Conservation (phyloP, 2,113 vertebrate genomes). For the Salvelinus sp. region DNA sequence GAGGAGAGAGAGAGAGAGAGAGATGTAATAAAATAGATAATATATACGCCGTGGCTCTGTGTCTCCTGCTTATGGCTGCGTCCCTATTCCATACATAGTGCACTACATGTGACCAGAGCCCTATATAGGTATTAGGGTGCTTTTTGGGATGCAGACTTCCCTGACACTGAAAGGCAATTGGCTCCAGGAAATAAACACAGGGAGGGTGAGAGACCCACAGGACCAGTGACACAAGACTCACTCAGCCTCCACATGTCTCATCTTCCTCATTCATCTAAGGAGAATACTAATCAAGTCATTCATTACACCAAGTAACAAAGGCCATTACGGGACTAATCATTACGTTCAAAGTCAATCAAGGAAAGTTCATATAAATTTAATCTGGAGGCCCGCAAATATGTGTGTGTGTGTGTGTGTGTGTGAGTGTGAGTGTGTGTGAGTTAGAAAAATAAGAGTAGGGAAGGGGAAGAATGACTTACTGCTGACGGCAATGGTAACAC, state of each 20-base stretch:
- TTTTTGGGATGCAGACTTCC: neutral
- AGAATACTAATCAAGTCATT: conserved; percentile 82
- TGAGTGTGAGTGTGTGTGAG: neutral
- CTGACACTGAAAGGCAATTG: neutral
- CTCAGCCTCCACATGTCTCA: conserved; percentile 28
- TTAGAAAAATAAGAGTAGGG: neutral
- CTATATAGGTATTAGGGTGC: too few relatives aligned
- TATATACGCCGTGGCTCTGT: too few relatives aligned
- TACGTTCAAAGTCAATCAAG: conserved; percentile 80
- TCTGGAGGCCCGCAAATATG: conserved; percentile 69
- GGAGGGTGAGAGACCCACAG: neutral
- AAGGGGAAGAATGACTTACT: too few relatives aligned
- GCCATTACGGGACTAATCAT: conserved; percentile 84
- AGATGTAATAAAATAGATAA: neutral
- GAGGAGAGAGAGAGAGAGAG: neutral
- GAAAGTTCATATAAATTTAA: conserved; percentile 77
- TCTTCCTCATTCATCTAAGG: conserved; percentile 63
- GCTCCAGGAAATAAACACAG: conserved; percentile 3
- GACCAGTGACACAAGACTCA: conserved; percentile 18
- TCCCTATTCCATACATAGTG: too few relatives aligned
- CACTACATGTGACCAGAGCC: too few relatives aligned
- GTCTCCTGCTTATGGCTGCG: neutral
- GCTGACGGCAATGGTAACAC: too few relatives aligned
- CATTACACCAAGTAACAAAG: conserved; percentile 77
- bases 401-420: conserved; percentile 16